Base-by-base conservation (phyloP, 2,797 vertebrate species). In the Sebastolobus alascanus region DNA sequence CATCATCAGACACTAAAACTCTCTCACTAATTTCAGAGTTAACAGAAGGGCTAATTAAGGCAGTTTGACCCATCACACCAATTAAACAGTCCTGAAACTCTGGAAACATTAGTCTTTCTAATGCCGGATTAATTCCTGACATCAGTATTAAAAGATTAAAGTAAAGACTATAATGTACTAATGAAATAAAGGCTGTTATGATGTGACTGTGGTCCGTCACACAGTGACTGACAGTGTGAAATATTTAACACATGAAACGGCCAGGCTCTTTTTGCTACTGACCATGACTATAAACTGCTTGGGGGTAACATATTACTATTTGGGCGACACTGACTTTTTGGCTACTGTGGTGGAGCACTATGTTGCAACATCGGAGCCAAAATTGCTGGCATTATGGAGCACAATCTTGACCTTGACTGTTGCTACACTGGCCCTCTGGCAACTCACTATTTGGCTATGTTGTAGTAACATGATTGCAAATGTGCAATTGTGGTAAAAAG, bases 41-140 rank as follows among this genome's bases (percentile, higher is more conserved):
- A 84, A 55, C 84, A 80, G 11, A n/a, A 54, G 56, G 68, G 79
- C 82, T 89, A 90, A 90, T 93, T 86, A 85, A 87, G 31, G 63
- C 79, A 72, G 67, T 79, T 81, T 89, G 90, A 93, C 89, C 90
- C 78, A 77, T 91, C 82, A 90, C 87, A 86, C 84, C 80, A 85
- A 90, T 93, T 92, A 89, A 86, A 74, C 64, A 55, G 68, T 1
- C 16, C 54, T 70, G 66, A 77, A 85, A 73, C 64, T 76, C 65
- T 71, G 65, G 33, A 65, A 87, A 77, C 66, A 70, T 58, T 18
- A 66, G 69, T 88, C 58, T 50, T 31, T 79, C 55, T 85, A 88
- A 77, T 70, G 59, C 76, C 43, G 25, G 80, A 88, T 89, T 92
- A 79, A 88, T 84, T 86, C 82, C 59, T 88, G 55, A 86, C 83